Base-by-base conservation (phyloP, 2,888 invertebrate genomes). In the Diaprepes abbreviatus region DNA sequence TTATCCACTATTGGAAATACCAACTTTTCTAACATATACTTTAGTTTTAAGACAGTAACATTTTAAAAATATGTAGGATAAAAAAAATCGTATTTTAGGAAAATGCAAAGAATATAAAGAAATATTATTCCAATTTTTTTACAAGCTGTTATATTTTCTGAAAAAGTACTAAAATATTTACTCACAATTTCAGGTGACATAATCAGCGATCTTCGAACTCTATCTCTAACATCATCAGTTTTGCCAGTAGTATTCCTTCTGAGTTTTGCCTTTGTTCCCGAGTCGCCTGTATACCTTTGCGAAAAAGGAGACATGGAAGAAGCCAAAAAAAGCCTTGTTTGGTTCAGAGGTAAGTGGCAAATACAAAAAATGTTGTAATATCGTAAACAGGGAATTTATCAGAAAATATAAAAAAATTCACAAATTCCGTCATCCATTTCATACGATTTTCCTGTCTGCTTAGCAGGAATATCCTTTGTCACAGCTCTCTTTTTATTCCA, bases 221-320 rank as follows among this genome's bases (percentile, higher is more conserved):
- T 88, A 50, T 86, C 88, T 1, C 71, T 85, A 16, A 74, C 85
- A 12, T 86, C 85, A 31, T 79, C 85, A 3, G 64, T 83, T 0
- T 77, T 86, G 3, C 85, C 87, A 0, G 74, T 85, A 7, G 50
- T 86, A 4, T 83, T 86, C 48, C 76, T 86, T 12, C 40, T 85
- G 12, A 54, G 55, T 43, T 73, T 89, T 79, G 86, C 88, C n/a
- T 87, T 89, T 71, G 86, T 93, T 67, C 93, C 93, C 0, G 93
- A 93, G 81, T 91, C 92, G 0, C 92, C 93, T 0, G 86, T 89
- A 2, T 89, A 88, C 79, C 82, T 90, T 31, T 83, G 88, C 78
- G 85, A 87, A 6, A 88, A 88, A 75, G 87, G 87, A 3, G 86
- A 88, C 75, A 81, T 80, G 36, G 81, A 84, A 31, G 89, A 89